Conservation (phyloP, 2,113 vertebrate genomes). For the Hyperopisus bebe region DNA sequence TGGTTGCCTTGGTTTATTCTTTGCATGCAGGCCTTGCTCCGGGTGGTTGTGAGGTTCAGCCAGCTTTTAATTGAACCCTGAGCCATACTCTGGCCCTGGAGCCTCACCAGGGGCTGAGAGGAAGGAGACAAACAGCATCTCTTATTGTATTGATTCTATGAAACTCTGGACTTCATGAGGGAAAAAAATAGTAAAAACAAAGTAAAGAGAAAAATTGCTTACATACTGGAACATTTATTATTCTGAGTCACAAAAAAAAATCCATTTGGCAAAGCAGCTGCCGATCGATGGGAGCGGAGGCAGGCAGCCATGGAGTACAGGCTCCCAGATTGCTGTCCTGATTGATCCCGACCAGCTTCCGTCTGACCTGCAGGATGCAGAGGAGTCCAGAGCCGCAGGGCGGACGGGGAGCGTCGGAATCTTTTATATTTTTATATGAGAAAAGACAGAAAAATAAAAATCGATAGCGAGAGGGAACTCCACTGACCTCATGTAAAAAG, state of each 20-base stretch:
- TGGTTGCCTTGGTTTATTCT: background rate
- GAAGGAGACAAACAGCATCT: constrained; percentile 27
- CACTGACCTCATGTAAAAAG: constrained; percentile 48
- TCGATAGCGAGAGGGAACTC: constrained; percentile 53
- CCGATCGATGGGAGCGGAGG: constrained; percentile 65
- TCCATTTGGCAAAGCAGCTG: constrained; percentile 69
- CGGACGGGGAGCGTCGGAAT: constrained; percentile 42
- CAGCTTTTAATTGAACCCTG: background rate
- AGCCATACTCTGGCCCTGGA: constrained; percentile 29
- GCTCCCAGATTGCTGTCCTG: constrained; percentile 62
- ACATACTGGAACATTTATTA: constrained; percentile 60
- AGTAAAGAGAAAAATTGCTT: constrained; percentile 67
- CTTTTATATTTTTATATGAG: constrained; percentile 32
- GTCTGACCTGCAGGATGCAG: constrained; percentile 59
- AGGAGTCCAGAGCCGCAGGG: constrained; percentile 44
- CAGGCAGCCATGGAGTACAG: constrained; percentile 51
- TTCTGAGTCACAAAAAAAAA: constrained; percentile 51
- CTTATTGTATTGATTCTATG: constrained; percentile 45
- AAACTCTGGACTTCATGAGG: constrained; percentile 42
- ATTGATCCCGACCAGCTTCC: constrained; percentile 62
- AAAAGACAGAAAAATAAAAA: constrained; percentile 57
- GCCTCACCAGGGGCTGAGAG: constrained; percentile 30
- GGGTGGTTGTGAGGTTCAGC: background rate
- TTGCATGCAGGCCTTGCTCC: background rate
- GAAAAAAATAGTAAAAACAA: constrained; percentile 46